Percentiles rank a stretch among this genome's conserved stretches.
Conservation (phyloP, 1,140 invertebrate species). For the Drosophila truncata region DNA sequence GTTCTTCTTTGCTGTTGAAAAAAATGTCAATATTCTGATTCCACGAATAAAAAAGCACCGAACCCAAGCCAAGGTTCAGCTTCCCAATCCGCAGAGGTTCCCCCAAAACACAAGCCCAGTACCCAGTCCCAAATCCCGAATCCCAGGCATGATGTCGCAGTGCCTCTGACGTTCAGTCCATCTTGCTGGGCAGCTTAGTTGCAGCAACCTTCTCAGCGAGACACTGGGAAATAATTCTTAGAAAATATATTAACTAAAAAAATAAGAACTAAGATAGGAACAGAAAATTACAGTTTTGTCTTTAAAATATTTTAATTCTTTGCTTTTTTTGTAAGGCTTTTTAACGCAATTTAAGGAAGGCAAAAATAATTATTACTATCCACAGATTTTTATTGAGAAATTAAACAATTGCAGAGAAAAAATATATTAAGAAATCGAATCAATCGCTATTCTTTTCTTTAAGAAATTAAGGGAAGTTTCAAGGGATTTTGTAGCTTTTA, state of each 20-base stretch:
- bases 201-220: constrained; percentile 23
- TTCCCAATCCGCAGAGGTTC: constrained; percentile 18
- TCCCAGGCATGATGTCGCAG: constrained; percentile 49
- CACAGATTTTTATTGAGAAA: no score
- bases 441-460: no score
- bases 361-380: no score
- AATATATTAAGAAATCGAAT: no score
- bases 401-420: no score
- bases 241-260: not conserved
- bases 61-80: constrained; percentile 17
- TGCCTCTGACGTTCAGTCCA: constrained; percentile 52
- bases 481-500: no score
- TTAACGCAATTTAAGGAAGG: no score
- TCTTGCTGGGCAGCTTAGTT: constrained; percentile 57
- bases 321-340: no score
- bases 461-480: no score
- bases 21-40: constrained; percentile 85
- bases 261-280: no score
- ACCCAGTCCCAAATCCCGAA: constrained; percentile 14
- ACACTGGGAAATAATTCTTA: constrained; percentile 16
- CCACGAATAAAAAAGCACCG: constrained; percentile 67
- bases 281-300: no score
- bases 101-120: constrained; percentile 4
- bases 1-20: constrained; percentile 48
- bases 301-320: no score